These are phyloP conservation scores for Hirudinaria manillensis DNA, from an alignment of 2,888 invertebrate genomes.

Conservation along the genomic window DNA sequence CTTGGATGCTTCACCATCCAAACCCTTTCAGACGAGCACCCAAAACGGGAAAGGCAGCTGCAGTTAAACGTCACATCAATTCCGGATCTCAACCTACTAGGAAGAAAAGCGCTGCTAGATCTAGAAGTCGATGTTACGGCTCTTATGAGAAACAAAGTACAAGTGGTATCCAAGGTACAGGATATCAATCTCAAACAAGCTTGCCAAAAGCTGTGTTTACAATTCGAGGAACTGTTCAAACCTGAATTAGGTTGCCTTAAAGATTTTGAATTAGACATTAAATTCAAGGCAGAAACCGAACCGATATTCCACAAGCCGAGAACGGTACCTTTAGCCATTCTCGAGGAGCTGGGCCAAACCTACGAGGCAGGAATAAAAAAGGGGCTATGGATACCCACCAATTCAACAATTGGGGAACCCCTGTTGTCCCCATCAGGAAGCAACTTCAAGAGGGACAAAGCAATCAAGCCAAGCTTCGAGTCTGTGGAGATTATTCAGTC, in stretches of 20 bases:
- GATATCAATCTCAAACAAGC: not conserved
- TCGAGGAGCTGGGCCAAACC: no score
- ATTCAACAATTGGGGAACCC: slow-evolving; percentile 8
- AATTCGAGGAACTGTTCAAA: not conserved
- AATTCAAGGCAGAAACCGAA: not conserved
- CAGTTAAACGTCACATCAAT: no score
- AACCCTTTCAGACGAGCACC: no score
- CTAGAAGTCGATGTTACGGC: not conserved
- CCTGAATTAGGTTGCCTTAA: not conserved
- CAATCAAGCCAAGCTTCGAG: no score
- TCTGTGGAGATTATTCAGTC: no score
- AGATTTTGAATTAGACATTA: slow-evolving; percentile 1
- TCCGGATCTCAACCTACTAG: no score
- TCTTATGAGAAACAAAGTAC: not conserved
- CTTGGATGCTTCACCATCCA: no score
- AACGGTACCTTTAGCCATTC: no score
- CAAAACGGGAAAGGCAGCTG: no score
- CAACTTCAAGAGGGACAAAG: not conserved
- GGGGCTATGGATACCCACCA: not conserved
- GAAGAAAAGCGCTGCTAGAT: no score
- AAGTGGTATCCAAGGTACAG: not conserved
- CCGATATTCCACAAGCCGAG: not conserved
- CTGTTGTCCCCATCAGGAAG: not conserved
- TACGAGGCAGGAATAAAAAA: not conserved
- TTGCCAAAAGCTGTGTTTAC: not conserved